These are phyloP conservation scores for Axea sp. DNA, from an alignment of 2,888 invertebrate species.

Conservation along the genomic window DNA sequence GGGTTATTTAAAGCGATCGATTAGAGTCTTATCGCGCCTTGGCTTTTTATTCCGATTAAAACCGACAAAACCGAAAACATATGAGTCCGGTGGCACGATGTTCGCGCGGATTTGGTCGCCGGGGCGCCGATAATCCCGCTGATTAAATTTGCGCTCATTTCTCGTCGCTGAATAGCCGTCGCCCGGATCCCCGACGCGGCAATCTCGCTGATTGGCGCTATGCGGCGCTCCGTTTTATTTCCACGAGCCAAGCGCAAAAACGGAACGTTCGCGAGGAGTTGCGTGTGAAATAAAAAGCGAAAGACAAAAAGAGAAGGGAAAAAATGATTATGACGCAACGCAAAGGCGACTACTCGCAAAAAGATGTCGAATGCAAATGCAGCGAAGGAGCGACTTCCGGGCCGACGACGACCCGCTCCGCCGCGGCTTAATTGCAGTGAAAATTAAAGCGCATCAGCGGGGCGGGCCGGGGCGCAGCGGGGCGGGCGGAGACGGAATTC, in stretches of 20 bases:
- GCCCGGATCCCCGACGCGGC: slow-evolving; percentile 19
- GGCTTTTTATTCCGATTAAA: slow-evolving; percentile 31
- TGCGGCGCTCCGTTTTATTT: slow-evolving; percentile 8
- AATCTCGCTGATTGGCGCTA: slow-evolving; percentile 23
- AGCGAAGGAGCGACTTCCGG: slow-evolving; percentile 35
- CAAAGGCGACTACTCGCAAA: neutral
- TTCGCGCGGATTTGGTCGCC: slow-evolving; percentile 29
- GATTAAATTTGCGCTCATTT: slow-evolving; percentile 44
- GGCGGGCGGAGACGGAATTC: neutral
- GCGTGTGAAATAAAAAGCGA: neutral
- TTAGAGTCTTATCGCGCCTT: slow-evolving; percentile 22
- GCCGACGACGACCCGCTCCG: slow-evolving; percentile 3
- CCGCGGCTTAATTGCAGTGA: slow-evolving; percentile 44
- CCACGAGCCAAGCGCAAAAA: slow-evolving; percentile 3
- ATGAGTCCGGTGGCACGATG: slow-evolving; percentile 19
- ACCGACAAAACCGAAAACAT: slow-evolving; percentile 33
- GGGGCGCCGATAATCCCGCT: slow-evolving; percentile 31
- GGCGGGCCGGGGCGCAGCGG: neutral
- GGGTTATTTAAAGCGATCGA: slow-evolving; percentile 14
- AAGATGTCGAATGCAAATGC: slow-evolving; percentile 36
- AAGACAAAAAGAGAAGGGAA: neutral
- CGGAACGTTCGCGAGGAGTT: neutral
- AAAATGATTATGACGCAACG: neutral
- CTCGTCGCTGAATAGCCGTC: slow-evolving; percentile 28
- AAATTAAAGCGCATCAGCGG: slow-evolving; percentile 33